Base-by-base conservation (phyloP, 2,797 vertebrate species). In the Sternotherus odoratus region DNA sequence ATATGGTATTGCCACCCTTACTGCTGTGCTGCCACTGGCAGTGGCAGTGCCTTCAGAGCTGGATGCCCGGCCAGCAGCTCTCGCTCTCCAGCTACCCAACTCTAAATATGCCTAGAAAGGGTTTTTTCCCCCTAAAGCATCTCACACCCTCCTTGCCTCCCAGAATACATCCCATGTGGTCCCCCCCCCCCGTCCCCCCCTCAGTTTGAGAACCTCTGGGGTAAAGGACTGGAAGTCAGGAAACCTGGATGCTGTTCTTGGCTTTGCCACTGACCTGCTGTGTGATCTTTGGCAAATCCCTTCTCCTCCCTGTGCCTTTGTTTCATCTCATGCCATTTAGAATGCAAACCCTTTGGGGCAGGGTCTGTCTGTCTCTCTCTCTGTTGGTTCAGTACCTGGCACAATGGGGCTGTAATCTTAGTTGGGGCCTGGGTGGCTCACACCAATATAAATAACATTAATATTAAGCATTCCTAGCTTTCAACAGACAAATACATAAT, bases 311-410 rank as follows among this genome's bases (percentile, higher is more conserved):
- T 95, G 92, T 96, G 95, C 88, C 88, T 39, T 81, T 94, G 92
- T 96, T 69, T 69, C 36, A 39, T 16, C 19, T 69, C 5, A 5
- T 94, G 90, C 90, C 89, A 74, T 83, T 83, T 95, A 90, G 93
- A 93, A 89, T 93, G 92, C 96, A 95, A 91, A 15, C 96, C 92
- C 92, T 95, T 91, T 77, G 91, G 87, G 94, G 89, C 94, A 95
- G 94, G 87, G 46, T 48, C 2, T 48, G 46, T 89, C 87, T 48
- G 10, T 49, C 11, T 49, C 11, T 49, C 11, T 49, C 11, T 49
- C 11, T 49, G 3, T 2, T 83, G 77, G 49, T 95, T 89, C 74
- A 88, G 60, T 12, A 2, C 90, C 89, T 85, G 94, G 86, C 86
- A 10, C 88, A 92, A 79, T 46, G 81, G 85, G 84, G 72, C 82